Percentiles rank a stretch among this genome's conserved stretches.
phyloP scores from a whole-genome alignment of 23 tunicate genomes.

The Trididemnum nubilum region DNA sequence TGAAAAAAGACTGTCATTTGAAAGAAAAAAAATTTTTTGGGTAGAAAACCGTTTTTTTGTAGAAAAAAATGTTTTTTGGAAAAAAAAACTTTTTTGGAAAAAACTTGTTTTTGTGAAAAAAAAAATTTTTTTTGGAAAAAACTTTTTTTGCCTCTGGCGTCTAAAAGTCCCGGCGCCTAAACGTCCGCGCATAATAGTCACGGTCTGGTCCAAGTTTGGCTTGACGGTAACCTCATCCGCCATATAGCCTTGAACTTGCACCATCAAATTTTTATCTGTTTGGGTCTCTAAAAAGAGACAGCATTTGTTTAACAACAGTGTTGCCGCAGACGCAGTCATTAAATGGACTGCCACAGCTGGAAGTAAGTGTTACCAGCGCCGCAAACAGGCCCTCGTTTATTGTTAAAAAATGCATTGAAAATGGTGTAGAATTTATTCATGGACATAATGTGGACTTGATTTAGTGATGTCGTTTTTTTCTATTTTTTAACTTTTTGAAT shows the following conservation, averaged over 20 bases:
- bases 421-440: neutral
- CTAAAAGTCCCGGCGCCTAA: too few species aligned
- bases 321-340: neutral
- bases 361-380: neutral
- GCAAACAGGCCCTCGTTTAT: neutral
- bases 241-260: neutral
- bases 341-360: constrained; percentile 2
- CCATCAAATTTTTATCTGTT: neutral
- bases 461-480: neutral
- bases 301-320: neutral
- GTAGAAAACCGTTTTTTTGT: too few species aligned
- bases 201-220: constrained; percentile 5
- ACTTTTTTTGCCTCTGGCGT: too few species aligned
- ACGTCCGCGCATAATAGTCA: too few species aligned
- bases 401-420: neutral
- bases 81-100: too few species aligned
- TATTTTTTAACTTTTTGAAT: neutral
- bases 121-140: too few species aligned
- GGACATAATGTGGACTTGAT: neutral
- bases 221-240: neutral
- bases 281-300: neutral
- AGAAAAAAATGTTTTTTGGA: too few species aligned
- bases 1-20: too few species aligned
- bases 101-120: too few species aligned
- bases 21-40: too few species aligned